Evolutionary conservation across 2,888 invertebrate genomes (phyloP).

Genomic region (Pammene aurita): DNA sequence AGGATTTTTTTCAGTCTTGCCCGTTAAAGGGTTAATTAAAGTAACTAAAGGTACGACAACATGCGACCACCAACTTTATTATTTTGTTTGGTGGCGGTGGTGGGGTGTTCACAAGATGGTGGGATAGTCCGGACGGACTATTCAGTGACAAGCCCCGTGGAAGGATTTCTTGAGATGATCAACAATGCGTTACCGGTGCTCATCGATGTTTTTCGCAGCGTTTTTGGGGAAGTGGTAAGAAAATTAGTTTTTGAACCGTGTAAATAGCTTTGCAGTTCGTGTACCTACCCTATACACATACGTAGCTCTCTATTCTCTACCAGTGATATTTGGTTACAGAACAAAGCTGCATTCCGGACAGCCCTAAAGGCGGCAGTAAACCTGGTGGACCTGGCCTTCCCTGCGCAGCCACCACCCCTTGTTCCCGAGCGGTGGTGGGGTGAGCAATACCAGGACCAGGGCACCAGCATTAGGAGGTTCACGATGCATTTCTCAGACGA

Average conservation of each 20-base stretch:
- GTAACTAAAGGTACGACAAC: not conserved
- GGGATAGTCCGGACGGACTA: too few relatives aligned
- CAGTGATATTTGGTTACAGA: not conserved
- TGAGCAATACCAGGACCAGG: slow-evolving; percentile 2
- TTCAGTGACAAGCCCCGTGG: not conserved
- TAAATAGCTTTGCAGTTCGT: too few relatives aligned
- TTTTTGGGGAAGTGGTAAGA: not conserved
- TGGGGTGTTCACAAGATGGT: not conserved
- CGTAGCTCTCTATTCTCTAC: too few relatives aligned
- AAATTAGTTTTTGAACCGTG: too few relatives aligned
- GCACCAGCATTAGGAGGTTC: slow-evolving; percentile 32
- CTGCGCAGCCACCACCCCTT: not conserved
- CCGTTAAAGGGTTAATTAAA: too few relatives aligned
- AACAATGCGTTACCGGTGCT: not conserved
- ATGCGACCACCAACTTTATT: not conserved
- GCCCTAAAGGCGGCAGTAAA: not conserved
- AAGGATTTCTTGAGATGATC: not conserved
- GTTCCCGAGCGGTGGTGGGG: not conserved
- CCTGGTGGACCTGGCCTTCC: not conserved
- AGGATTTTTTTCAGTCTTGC: too few relatives aligned
- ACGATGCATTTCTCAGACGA: slow-evolving; percentile 28
- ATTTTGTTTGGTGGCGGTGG: not conserved
- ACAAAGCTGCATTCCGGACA: not conserved
- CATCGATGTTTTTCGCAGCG: not conserved
- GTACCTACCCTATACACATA: too few relatives aligned